phyloP scores from a whole-genome alignment of 2,888 invertebrate genomes.

The Osedax fenrisi region DNA sequence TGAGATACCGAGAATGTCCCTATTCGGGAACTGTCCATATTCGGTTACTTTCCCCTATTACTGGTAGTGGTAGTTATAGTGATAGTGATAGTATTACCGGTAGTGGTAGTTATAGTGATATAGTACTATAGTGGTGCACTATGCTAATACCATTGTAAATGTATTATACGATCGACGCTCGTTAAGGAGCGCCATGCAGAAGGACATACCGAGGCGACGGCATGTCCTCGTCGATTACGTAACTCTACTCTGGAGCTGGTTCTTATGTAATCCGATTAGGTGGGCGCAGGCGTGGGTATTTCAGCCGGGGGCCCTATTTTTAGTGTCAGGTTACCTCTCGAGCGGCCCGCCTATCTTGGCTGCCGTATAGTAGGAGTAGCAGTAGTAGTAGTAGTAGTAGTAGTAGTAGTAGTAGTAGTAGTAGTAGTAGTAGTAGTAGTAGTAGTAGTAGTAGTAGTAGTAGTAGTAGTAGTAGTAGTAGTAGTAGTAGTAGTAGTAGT shows the following conservation, averaged over 20 bases:
- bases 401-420: constrained; percentile 12
- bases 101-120: not conserved
- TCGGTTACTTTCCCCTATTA: too few relatives aligned
- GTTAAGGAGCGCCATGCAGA: not conserved
- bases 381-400: constrained; percentile 11
- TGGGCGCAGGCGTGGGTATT: too few relatives aligned
- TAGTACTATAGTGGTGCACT: not conserved
- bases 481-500: constrained; percentile 13
- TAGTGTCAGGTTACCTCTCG: not conserved
- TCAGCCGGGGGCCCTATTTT: too few relatives aligned
- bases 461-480: constrained; percentile 13
- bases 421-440: constrained; percentile 12
- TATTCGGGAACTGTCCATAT: too few relatives aligned
- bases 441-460: constrained; percentile 13
- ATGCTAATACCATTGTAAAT: not conserved
- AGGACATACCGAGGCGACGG: not conserved
- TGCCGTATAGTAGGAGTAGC: not conserved
- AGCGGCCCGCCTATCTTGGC: not conserved
- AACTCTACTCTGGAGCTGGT: too few relatives aligned
- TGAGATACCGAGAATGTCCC: too few relatives aligned
- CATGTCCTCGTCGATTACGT: too few relatives aligned
- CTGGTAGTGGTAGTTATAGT: constrained; percentile 4
- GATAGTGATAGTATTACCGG: not conserved
- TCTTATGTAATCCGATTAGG: too few relatives aligned
- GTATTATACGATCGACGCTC: not conserved